Base-by-base conservation (phyloP, 2,888 invertebrate species). In the Lymantria monacha region DNA sequence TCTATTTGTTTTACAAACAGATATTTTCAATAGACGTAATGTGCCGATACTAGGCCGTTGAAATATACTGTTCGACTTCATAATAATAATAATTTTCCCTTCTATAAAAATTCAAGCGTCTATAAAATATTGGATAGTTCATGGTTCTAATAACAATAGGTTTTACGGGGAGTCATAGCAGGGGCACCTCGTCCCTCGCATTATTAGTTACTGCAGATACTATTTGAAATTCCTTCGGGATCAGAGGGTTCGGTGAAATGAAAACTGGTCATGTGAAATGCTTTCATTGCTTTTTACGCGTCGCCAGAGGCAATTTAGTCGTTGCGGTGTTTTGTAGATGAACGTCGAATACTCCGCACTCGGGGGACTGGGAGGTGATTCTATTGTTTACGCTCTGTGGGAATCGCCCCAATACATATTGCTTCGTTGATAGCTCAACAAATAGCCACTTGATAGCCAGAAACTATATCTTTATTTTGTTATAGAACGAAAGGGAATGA, bases 231-330 rank as follows among this genome's bases (percentile, higher is more conserved):
- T 88, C 88, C 89, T 83, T 57, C 71, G 89, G 87, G 89, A 83
- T 77, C 74, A 71, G 74, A 79, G 79, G 85, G 84, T 79, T 72
- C 72, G 71, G 79, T 74, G 83, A 83, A 86, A 87, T 87, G 87
- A 84, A 84, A 87, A 86, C 85, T 86, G 77, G 78, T 83, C 86
- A 87, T 87, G 88, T 87, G 88, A 86, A 33, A 33, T 82, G 87
- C 85, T 87, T 88, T 87, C 85, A 85, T 86, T 87, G 89, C 87
- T 83, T 87, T 87, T 89, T 84, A 83, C 33, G 85, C 87, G 33
- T 33, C 33, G 33, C 33, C 33, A 72, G 83, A 81, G 88, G 88
- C 87, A 83, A 88, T 85, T 87, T 82, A 82, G 82, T 79, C 77
- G 79, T 81, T 84, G 85, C 77, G 84, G 85, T 84, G 82, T 84